phyloP scores from a whole-genome alignment of 2,113 vertebrate species.

The Entomyzon cyanotis region DNA sequence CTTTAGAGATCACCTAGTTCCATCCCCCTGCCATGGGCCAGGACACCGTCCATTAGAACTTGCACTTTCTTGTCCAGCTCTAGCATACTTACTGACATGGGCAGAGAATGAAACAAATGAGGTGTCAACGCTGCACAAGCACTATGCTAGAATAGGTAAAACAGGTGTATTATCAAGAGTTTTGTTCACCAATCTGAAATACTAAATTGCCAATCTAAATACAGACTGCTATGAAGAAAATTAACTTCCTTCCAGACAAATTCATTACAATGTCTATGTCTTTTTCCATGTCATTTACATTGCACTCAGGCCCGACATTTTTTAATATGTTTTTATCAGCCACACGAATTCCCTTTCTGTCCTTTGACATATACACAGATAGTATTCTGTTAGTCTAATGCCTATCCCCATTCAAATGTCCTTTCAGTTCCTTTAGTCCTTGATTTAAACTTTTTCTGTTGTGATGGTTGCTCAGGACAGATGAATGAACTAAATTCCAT shows the following conservation, averaged over 20 bases:
- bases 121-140: not conserved
- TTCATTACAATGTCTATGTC: not conserved
- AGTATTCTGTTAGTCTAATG: not conserved
- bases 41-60: not conserved
- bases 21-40: fast-evolving
- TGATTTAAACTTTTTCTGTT: not conserved
- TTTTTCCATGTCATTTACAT: not conserved
- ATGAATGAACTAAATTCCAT: not conserved
- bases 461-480: not conserved
- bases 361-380: not conserved
- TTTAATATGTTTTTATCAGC: not conserved
- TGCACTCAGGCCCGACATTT: not conserved
- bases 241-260: not conserved
- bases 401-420: not conserved
- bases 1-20: not conserved
- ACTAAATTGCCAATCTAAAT: not conserved
- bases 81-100: not conserved
- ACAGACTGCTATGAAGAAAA: not conserved
- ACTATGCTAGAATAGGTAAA: not conserved
- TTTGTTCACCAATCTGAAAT: not conserved
- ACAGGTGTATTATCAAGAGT: not conserved
- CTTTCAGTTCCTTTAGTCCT: not conserved
- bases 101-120: not conserved
- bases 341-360: not conserved
- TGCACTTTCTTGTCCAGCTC: not conserved